phyloP scores from a whole-genome alignment of 53 echinoderm and acorn worm genomes.

The Hippasteria phrygiana region DNA sequence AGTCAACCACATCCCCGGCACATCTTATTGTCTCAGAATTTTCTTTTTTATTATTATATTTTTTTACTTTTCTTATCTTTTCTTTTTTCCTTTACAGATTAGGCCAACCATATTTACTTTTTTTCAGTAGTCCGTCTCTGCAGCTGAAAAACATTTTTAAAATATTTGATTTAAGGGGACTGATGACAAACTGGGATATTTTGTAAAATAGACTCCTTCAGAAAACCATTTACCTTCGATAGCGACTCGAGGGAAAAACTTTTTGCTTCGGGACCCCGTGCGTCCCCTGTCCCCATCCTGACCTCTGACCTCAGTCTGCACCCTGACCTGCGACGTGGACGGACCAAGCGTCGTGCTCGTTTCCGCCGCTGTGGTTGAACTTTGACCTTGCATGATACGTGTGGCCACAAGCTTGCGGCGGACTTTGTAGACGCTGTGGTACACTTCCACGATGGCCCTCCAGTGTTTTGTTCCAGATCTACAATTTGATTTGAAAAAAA shows the following conservation, averaged over 20 bases:
- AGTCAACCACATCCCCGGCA: too few relatives aligned
- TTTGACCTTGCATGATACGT: conserved; percentile 75
- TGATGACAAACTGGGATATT: neutral
- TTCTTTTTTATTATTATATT: too few relatives aligned
- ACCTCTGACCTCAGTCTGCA: conserved; percentile 10
- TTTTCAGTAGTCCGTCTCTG: too few relatives aligned
- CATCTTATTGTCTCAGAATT: too few relatives aligned
- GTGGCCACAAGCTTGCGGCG: conserved; percentile 77
- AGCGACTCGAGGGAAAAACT: conserved; percentile 1
- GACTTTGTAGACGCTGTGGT: conserved; percentile 85
- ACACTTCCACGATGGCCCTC: conserved; percentile 74
- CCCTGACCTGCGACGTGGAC: conserved; percentile 32
- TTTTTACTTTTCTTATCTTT: too few relatives aligned
- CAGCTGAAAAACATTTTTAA: too few relatives aligned
- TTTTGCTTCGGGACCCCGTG: conserved; percentile 20
- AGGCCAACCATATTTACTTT: too few relatives aligned
- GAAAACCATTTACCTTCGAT: conserved; percentile 17
- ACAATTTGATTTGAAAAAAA: neutral
- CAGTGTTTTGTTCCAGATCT: conserved; percentile 36
- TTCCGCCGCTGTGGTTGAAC: neutral
- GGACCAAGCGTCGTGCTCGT: conserved; percentile 5
- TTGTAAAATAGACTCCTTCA: neutral
- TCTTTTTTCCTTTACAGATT: too few relatives aligned
- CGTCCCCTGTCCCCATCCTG: conserved; percentile 29
- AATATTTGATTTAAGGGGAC: too few relatives aligned